Evolutionary conservation across 2,113 vertebrate genomes (phyloP), one percentile per base, ranked within the genome.

Genomic region (Elephas maximus): DNA sequence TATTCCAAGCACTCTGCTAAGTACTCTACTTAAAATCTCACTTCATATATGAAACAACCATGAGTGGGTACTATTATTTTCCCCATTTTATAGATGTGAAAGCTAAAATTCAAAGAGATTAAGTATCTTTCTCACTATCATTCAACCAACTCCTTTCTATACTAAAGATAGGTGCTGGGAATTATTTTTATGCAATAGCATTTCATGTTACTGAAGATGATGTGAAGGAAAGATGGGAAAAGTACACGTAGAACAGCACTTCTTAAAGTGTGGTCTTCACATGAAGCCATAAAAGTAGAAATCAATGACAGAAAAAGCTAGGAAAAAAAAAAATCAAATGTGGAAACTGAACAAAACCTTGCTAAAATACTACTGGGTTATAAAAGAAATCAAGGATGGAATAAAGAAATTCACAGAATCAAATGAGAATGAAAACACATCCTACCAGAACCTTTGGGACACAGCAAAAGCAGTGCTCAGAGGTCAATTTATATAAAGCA

Each of bases 11-110:
- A 87, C 10, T 80, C 20, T 24, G n/a, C 41, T 77, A 92, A 62
- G 26, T 67, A 82, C 37, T 73, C 91, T 41, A 76, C 60, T 80
- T 97, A 91, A 94, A 94, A 65, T 69, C n/a, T 89, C 87, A 65
- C 33, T 73, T 73, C 5, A 18, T 73, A 12, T 73, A 73, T 73
- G 5, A n/a, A 57, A n/a, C 60, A 62, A 23, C 26, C 67, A 41
- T 6, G 20, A 67, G 33, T 28, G 15, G 33, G 2, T 18, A 33
- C 51, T 67, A 11, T 4, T 48, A 60, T 86, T 79, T 94, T 41
- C 28, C 44, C 37, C 96, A 88, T 24, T 41, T 73, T 77, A 88
- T 44, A 76, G 57, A 69, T 14, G 5, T 89, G 37, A 65, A 73
- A 5, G 88, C 15, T 4, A 23, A 89, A 60, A 30, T 79, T 79